Conservation (phyloP, 1,140 invertebrate genomes). For the Zaprionus taronus region DNA sequence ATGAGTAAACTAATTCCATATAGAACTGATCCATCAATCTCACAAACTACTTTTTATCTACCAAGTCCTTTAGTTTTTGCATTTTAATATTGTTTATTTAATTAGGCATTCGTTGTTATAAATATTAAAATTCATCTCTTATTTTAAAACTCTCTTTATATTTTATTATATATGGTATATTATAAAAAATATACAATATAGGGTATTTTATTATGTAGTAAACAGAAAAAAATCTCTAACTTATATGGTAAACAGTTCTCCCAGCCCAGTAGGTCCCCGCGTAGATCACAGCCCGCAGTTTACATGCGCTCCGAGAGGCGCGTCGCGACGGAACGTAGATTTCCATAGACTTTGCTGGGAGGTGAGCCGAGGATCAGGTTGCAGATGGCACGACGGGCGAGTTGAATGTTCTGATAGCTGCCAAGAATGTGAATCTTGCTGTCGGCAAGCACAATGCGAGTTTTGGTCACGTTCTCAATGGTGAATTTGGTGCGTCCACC, state of each 20-base stretch:
- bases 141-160: not conserved
- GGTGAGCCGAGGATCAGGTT: slow-evolving; percentile 98
- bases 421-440: slow-evolving; percentile 98
- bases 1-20: too few relatives aligned
- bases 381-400: slow-evolving; percentile 98
- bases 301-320: slow-evolving; percentile 93
- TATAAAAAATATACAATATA: not conserved
- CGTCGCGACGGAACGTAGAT: slow-evolving; percentile 92
- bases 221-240: slow-evolving; percentile 42
- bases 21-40: too few relatives aligned
- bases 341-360: slow-evolving; percentile 98
- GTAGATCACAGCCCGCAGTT: slow-evolving; percentile 49
- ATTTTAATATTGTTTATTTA: too few relatives aligned
- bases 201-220: slow-evolving; percentile 27
- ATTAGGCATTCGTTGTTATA: not conserved
- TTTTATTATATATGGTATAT: slow-evolving; percentile 7
- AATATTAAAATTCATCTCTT: not conserved
- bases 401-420: slow-evolving; percentile 98
- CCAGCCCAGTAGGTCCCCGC: not conserved
- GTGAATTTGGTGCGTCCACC: slow-evolving; percentile 98
- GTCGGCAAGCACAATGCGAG: slow-evolving; percentile 98
- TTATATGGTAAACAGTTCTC: slow-evolving; percentile 22
- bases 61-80: too few relatives aligned
- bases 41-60: too few relatives aligned
- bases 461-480: slow-evolving; percentile 99